Conservation (phyloP, 1,140 invertebrate species). For the Atta cephalotes region DNA sequence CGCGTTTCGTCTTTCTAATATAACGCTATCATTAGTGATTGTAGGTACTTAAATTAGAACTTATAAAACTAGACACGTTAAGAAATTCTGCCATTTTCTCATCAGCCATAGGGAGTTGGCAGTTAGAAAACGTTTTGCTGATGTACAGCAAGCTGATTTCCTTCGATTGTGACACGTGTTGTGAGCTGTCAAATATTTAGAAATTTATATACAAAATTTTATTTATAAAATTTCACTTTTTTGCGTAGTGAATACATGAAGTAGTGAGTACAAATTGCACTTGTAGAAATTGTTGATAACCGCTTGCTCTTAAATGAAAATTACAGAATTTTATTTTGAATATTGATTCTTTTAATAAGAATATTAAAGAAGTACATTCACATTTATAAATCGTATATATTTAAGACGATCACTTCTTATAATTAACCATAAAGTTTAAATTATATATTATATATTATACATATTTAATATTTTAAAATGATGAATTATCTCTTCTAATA, state of each 20-base stretch:
- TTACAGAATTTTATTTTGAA: not conserved
- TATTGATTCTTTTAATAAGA: not conserved
- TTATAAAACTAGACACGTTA: slow-evolving; percentile 53
- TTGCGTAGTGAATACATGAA: not conserved
- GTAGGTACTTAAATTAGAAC: slow-evolving; percentile 66
- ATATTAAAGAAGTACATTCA: not conserved
- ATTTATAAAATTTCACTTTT: slow-evolving; percentile 4
- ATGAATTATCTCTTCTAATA: not conserved
- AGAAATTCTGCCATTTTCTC: slow-evolving; percentile 65
- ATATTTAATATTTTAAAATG: not conserved
- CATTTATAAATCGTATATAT: not conserved
- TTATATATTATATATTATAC: not conserved
- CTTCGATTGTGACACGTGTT: not conserved
- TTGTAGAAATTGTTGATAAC: not conserved
- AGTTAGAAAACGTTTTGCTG: slow-evolving; percentile 32
- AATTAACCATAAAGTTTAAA: not conserved
- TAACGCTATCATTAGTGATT: slow-evolving; percentile 59
- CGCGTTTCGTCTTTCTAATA: slow-evolving; percentile 46
- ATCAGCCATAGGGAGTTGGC: slow-evolving; percentile 48
- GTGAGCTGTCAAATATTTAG: slow-evolving; percentile 20
- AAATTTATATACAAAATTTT: slow-evolving; percentile 12
- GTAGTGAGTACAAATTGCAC: not conserved
- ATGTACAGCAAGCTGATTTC: slow-evolving; percentile 38
- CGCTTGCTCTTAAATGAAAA: slow-evolving; percentile 4
- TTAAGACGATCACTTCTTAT: not conserved